These are phyloP conservation scores for Poecilia gillii DNA, from an alignment of 2,797 vertebrate genomes.

Conservation along the genomic window DNA sequence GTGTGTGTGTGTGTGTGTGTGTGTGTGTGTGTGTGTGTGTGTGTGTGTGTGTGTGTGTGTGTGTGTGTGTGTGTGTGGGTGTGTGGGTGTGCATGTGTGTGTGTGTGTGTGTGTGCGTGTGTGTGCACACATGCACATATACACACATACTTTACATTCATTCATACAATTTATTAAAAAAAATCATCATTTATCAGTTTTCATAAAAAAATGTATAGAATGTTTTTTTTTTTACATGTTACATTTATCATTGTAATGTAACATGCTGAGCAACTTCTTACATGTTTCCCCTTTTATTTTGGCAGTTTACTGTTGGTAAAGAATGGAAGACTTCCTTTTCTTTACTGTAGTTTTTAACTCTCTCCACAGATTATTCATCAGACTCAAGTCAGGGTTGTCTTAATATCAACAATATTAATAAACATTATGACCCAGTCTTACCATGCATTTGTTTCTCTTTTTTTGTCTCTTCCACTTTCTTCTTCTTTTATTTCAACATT, in stretches of 20 bases:
- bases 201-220: neutral
- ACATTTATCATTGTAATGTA: neutral
- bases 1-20: no score
- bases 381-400: neutral
- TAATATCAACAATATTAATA: no score
- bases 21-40: no score
- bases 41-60: no score
- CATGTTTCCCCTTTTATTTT: neutral
- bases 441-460: neutral
- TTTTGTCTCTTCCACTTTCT: neutral
- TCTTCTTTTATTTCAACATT: neutral
- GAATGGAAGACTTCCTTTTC: neutral
- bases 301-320: neutral
- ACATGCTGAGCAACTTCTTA: neutral
- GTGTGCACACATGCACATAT: no score
- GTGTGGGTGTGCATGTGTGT: no score
- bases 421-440: no score
- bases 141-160: constrained; percentile 45
- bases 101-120: no score
- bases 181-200: neutral
- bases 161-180: neutral
- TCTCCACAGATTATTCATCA: neutral
- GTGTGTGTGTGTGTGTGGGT: no score
- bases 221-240: neutral
- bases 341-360: neutral